Evolutionary conservation across 2,888 invertebrate species (phyloP), one percentile per base, ranked within the genome.

Genomic region (Ormyrus rosae): DNA sequence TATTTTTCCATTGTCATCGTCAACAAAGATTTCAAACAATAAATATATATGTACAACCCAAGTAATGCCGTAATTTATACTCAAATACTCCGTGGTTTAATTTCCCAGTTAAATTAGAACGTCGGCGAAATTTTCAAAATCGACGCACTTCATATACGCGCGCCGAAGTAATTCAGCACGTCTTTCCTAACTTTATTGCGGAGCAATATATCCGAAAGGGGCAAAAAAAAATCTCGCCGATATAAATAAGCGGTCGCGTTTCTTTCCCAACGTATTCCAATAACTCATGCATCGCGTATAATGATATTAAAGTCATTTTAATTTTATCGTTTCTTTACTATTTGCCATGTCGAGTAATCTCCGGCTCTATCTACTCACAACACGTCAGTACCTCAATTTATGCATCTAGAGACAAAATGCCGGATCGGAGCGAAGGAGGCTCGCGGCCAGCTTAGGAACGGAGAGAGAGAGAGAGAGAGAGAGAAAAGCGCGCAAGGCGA

Each of bases 311-410:
- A 78, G 81, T 81, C 78, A 72, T 78, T 78, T 75, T 71, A 78
- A 75, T 71, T 64, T 78, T 78, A 78, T 78, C 77, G 78, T 68
- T 77, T 65, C 72, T 7, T 51, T 11, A n/a, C 64, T 63, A 81
- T 72, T 75, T 61, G 71, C 71, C 75, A 55, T 46, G 46, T n/a
- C 48, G n/a, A 56, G 11, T 13, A 68, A 78, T 81, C 77, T 73
- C 70, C 70, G 73, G 58, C 71, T 75, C 45, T 46, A 78, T 78
- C 78, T 53, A 63, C 68, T 76, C 78, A 56, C 76, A 72, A 74
- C 53, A 75, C 78, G 81, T 81, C 81, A 79, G 75, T 76, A 61
- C 64, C 55, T 79, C 81, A 76, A 81, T 81, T 81, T 81, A 81
- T 81, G 79, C 76, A 72, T 71, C 51, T 45, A 45, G 50, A 81